Conservation (phyloP, 1,140 invertebrate genomes). For the Dendrolimus kikuchii region DNA sequence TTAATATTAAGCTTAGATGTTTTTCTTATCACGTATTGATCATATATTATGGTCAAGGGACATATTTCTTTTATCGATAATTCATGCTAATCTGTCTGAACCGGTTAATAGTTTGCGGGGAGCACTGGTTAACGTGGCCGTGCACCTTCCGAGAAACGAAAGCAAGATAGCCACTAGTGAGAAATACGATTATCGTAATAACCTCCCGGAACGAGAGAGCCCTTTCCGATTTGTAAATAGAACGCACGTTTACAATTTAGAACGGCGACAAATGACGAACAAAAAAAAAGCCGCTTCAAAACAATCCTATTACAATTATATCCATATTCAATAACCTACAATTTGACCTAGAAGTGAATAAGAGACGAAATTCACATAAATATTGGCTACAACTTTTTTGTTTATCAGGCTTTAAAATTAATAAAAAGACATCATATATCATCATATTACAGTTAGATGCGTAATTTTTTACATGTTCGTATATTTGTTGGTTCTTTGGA, state of each 20-base stretch:
- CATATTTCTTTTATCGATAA: conserved; percentile 29
- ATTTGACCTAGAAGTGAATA: not conserved
- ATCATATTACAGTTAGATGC: too few relatives aligned
- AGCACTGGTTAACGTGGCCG: conserved; percentile 31
- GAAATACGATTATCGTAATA: conserved; percentile 68
- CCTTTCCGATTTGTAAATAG: conserved; percentile 30
- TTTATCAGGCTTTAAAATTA: too few relatives aligned
- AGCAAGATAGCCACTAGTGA: conserved; percentile 57
- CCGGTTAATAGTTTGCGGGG: conserved; percentile 61
- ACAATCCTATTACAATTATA: not conserved
- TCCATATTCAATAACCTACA: not conserved
- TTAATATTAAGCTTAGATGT: too few relatives aligned
- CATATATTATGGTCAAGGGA: too few relatives aligned
- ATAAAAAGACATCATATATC: too few relatives aligned
- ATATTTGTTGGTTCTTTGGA: too few relatives aligned
- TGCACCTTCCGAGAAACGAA: conserved; percentile 62
- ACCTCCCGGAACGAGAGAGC: conserved; percentile 38
- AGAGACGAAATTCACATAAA: not conserved
- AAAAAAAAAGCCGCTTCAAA: not conserved
- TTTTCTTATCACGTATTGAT: too few relatives aligned
- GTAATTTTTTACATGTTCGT: too few relatives aligned
- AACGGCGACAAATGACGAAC: not conserved
- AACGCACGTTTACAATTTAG: conserved; percentile 1
- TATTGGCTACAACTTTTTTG: not conserved
- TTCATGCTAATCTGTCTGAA: conserved; percentile 59